Percentiles rank a stretch among this genome's conserved stretches.
Evolutionary conservation across 2,797 vertebrate species (phyloP).

Genomic region (Sebastes umbrosus): DNA sequence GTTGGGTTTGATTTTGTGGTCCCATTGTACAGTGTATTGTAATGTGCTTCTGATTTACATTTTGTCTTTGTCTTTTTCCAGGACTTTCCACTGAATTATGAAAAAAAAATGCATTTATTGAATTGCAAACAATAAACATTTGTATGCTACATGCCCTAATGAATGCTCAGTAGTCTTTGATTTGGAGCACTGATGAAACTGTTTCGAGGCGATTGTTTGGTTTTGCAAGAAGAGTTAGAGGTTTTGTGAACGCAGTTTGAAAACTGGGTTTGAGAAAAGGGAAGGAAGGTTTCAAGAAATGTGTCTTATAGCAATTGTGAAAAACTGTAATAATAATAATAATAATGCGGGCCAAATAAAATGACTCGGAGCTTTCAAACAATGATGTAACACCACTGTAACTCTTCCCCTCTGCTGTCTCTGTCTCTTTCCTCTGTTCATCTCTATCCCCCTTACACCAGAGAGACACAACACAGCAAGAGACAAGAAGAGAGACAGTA

Average conservation of each 20-base stretch:
- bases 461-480: neutral
- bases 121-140: too few relatives aligned
- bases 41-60: too few relatives aligned
- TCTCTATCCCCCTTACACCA: neutral
- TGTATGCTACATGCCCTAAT: neutral
- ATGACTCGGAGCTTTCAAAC: constrained; percentile 20
- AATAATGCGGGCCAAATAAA: constrained; percentile 15
- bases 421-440: neutral
- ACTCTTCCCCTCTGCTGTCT: constrained; percentile 11
- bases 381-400: constrained; percentile 62
- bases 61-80: too few relatives aligned
- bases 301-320: neutral
- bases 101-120: too few relatives aligned
- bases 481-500: neutral
- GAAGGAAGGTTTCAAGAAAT: neutral
- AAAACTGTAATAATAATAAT: neutral
- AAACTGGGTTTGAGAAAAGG: neutral
- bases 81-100: too few relatives aligned
- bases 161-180: neutral
- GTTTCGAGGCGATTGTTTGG: neutral
- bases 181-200: neutral
- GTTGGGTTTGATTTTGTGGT: too few relatives aligned
- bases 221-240: neutral
- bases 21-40: too few relatives aligned
- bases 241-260: neutral